Percentiles rank a stretch among this genome's conserved stretches.
Evolutionary conservation across 2,113 vertebrate genomes (phyloP).

Genomic region (Hyla sarda): DNA sequence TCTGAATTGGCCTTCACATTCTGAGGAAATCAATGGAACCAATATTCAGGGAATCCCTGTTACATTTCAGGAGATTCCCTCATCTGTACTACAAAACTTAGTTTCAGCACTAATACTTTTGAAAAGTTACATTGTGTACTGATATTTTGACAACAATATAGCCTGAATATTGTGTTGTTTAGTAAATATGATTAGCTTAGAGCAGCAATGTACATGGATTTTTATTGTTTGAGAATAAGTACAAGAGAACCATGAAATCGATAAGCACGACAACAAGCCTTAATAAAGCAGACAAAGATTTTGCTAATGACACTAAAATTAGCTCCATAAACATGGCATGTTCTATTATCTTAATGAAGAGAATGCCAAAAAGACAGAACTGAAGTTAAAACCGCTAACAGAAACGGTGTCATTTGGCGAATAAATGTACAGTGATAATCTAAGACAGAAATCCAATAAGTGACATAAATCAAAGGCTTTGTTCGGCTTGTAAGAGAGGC

Average conservation of each 20-base stretch:
- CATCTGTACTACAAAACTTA: too few species aligned
- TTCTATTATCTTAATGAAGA: conserved; percentile 33
- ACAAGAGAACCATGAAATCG: neutral
- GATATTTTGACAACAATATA: too few species aligned
- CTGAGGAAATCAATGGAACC: too few species aligned
- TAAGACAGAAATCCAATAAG: conserved; percentile 38
- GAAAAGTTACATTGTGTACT: too few species aligned
- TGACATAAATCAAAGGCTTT: conserved; percentile 39
- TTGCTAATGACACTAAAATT: conserved; percentile 9
- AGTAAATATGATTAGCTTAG: neutral
- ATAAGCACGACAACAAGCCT: neutral
- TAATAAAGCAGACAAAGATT: conserved; percentile 7
- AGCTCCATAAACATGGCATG: conserved; percentile 17
- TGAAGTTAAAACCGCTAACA: conserved; percentile 20
- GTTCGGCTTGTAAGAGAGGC: conserved; percentile 6
- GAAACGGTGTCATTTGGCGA: conserved; percentile 24
- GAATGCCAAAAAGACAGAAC: neutral
- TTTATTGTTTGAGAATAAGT: neutral
- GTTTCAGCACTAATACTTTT: too few species aligned
- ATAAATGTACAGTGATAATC: conserved; percentile 28
- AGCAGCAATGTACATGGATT: neutral
- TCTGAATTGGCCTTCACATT: too few species aligned
- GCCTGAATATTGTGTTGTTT: neutral
- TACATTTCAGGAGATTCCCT: too few species aligned
- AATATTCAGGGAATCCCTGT: too few species aligned